Evolutionary conservation across 2,113 vertebrate species (phyloP).

Genomic region (Psilopogon haemacephalus): DNA sequence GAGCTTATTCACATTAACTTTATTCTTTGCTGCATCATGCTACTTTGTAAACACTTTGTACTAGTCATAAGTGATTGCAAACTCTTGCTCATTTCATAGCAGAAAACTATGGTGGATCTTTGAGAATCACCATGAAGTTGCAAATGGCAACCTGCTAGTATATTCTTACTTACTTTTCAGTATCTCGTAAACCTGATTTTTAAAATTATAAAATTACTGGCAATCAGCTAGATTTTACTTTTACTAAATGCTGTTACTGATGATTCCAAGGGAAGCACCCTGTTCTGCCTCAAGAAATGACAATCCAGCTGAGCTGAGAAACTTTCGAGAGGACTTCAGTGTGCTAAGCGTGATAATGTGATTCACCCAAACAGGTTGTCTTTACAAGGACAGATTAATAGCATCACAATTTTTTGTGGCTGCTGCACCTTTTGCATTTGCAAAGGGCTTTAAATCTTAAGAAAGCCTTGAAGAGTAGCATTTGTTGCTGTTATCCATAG

Average conservation of each 20-base stretch:
- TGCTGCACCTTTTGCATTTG: background rate
- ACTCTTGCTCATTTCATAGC: background rate
- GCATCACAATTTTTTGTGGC: background rate
- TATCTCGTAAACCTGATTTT: background rate
- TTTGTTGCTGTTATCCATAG: background rate
- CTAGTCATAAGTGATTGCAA: background rate
- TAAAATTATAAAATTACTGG: background rate
- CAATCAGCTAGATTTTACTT: background rate
- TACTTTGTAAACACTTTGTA: background rate
- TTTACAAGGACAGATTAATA: background rate
- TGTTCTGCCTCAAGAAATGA: background rate
- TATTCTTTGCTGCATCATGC: background rate
- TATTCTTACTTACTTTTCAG: background rate
- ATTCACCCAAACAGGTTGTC: background rate
- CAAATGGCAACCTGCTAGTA: background rate
- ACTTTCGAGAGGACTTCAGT: background rate
- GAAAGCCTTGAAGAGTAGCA: background rate
- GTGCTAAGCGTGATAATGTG: background rate
- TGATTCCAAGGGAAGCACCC: background rate
- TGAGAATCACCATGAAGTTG: background rate
- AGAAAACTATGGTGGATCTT: background rate
- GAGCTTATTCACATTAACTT: background rate
- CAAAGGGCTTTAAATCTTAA: background rate
- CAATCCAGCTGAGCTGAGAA: background rate
- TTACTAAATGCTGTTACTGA: background rate